These are phyloP conservation scores for Drosophila phalerata DNA, from an alignment of 2,888 invertebrate genomes.

Conservation along the genomic window DNA sequence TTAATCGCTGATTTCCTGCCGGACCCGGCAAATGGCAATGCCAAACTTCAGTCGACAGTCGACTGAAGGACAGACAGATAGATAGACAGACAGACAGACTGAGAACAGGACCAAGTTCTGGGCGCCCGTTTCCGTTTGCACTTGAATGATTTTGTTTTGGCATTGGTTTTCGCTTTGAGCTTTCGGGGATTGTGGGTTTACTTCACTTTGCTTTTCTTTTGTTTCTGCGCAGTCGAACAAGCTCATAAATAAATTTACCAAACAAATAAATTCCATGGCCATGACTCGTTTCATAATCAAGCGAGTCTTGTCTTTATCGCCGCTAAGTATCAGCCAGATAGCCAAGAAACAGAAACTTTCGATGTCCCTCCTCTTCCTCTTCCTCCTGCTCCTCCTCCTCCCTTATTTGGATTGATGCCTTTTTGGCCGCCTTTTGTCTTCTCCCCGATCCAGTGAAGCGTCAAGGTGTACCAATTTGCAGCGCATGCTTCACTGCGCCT, in stretches of 20 bases:
- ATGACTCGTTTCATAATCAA: constrained; percentile 74
- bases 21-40: constrained; percentile 32
- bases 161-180: constrained; percentile 43
- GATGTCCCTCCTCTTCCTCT: background rate
- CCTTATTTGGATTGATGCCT: constrained; percentile 66
- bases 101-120: constrained; percentile 67
- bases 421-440: constrained; percentile 61
- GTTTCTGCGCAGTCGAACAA: constrained; percentile 76
- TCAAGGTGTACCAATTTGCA: constrained; percentile 85
- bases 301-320: constrained; percentile 74
- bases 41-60: constrained; percentile 7
- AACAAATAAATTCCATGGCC: constrained; percentile 77
- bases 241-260: constrained; percentile 79
- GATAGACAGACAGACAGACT: background rate
- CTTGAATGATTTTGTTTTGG: constrained; percentile 75
- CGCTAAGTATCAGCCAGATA: constrained; percentile 74
- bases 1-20: constrained; percentile 81
- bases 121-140: constrained; percentile 76
- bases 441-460: constrained; percentile 78
- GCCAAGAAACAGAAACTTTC: constrained; percentile 69
- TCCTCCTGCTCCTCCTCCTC: background rate
- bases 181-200: constrained; percentile 41
- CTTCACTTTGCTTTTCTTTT: constrained; percentile 63
- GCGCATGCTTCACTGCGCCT: constrained; percentile 79
- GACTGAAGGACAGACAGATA: background rate